Evolutionary conservation across 2,888 invertebrate genomes (phyloP).

Genomic region (Nephrocerus scutellatus): DNA sequence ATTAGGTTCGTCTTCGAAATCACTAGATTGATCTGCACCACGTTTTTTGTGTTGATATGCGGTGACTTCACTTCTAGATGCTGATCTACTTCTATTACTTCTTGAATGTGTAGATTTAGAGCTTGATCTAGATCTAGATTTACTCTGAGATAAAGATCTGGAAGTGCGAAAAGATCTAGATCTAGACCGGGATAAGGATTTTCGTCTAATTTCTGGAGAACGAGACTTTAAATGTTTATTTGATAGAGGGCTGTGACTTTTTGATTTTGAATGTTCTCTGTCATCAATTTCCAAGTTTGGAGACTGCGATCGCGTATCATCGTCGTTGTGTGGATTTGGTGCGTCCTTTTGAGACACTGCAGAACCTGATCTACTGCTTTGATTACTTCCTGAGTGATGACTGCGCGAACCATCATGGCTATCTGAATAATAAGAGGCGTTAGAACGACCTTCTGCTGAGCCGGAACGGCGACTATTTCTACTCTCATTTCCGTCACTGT

Average conservation of each 20-base stretch:
- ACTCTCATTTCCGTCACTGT: slow-evolving; percentile 11
- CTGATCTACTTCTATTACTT: slow-evolving; percentile 34
- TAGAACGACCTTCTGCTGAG: slow-evolving; percentile 13
- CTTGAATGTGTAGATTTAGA: slow-evolving; percentile 24
- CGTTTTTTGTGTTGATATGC: slow-evolving; percentile 35
- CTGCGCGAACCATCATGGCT: slow-evolving; percentile 24
- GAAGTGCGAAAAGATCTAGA: too few species aligned
- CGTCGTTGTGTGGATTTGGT: slow-evolving; percentile 27
- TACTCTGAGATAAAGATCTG: too few species aligned
- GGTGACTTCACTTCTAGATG: slow-evolving; percentile 40
- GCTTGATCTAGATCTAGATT: slow-evolving; percentile 17
- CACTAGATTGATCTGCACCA: slow-evolving; percentile 34
- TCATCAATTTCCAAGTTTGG: slow-evolving; percentile 52
- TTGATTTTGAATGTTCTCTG: slow-evolving; percentile 40
- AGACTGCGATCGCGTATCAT: slow-evolving; percentile 51
- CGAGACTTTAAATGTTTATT: slow-evolving; percentile 41
- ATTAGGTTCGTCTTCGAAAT: slow-evolving; percentile 25
- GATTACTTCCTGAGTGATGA: slow-evolving; percentile 12
- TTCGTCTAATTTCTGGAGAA: slow-evolving; percentile 16
- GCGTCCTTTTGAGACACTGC: slow-evolving; percentile 9
- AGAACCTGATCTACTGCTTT: slow-evolving; percentile 34
- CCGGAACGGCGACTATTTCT: slow-evolving; percentile 15
- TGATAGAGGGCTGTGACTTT: slow-evolving; percentile 45
- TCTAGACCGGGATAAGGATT: slow-evolving; percentile 18
- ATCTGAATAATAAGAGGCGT: slow-evolving; percentile 17